These are phyloP conservation scores for Thamnophis elegans DNA, from an alignment of 2,797 vertebrate genomes.

Conservation along the genomic window DNA sequence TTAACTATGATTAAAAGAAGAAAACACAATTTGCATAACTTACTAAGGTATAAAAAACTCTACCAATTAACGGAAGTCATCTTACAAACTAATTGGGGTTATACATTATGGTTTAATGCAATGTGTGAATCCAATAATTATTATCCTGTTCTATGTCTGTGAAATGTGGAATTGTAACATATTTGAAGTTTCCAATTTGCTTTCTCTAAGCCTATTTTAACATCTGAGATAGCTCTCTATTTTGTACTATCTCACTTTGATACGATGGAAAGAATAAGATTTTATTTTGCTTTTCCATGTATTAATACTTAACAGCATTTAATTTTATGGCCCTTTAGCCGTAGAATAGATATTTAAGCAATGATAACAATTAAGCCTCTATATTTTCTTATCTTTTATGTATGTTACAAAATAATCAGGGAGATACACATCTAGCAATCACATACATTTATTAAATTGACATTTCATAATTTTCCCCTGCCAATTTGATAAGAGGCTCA, in stretches of 20 bases:
- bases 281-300: not conserved
- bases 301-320: slow-evolving; percentile 8
- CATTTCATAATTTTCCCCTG: slow-evolving; percentile 49
- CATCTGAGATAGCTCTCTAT: not conserved
- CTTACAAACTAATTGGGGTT: not conserved
- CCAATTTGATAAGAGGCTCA: slow-evolving; percentile 25
- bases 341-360: slow-evolving; percentile 39
- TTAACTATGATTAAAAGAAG: not conserved
- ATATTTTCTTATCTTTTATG: slow-evolving; percentile 33
- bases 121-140: not conserved
- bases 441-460: slow-evolving; percentile 50
- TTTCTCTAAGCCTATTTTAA: not conserved
- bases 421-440: slow-evolving; percentile 32
- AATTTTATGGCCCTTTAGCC: not conserved
- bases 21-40: not conserved
- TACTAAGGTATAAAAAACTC: not conserved
- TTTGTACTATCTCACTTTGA: slow-evolving; percentile 23
- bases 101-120: not conserved
- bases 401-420: slow-evolving; percentile 31
- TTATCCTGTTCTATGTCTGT: not conserved
- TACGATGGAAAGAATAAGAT: not conserved
- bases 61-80: not conserved
- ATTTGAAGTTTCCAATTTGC: not conserved
- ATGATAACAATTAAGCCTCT: slow-evolving; percentile 45
- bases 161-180: not conserved